Base-by-base conservation (phyloP, 1,140 invertebrate genomes). In the Pentalonia nigronervosa region DNA sequence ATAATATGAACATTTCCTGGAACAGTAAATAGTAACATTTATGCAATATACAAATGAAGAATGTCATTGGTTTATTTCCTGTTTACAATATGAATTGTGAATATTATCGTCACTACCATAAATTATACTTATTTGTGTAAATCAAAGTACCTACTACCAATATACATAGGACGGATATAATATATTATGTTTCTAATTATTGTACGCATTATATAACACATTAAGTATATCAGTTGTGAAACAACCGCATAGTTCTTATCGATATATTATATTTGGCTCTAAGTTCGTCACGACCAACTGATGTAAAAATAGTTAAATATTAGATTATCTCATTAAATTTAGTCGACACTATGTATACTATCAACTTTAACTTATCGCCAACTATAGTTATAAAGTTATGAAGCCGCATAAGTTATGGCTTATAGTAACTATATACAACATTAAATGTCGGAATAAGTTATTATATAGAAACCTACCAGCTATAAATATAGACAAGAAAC, bases 151-250 rank as follows among this genome's bases (percentile, higher is more conserved):
- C 60, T n/a, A 17, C 30, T 67, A 67, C 30, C n/a, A n/a, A 76
- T 76, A 76, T 4, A 14, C 11, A 14, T n/a, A 76, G 30, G 60
- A 76, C n/a, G 30, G 30, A n/a, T 30, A 67, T 67, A 76, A n/a
- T 76, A 76, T 76, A 76, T 76, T 76, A 76, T 76, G n/a, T 76
- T 76, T 34, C 14, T 76, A 76, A 76, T 76, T 67, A 76, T 76
- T 67, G 30, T 67, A 14, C 25, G 11, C 60, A 67, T 67, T 67
- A 30, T 67, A n/a, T 30, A n/a, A 67, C 60, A 60, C 56, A 67
- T n/a, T n/a, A 67, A 7, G 14, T 41, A 21, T 67, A n/a, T n/a
- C 30, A 76, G n/a, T 76, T 76, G 60, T 76, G 60, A n/a, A 67
- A 67, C 60, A 67, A n/a, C n/a, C 30, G 14, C 30, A 17, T 76